A percentile compares a stretch with the other conserved stretches of the same genome.
These are phyloP conservation scores for Tupaia chinensis DNA, from an alignment of 2,113 vertebrate species.

Conservation along the genomic window DNA sequence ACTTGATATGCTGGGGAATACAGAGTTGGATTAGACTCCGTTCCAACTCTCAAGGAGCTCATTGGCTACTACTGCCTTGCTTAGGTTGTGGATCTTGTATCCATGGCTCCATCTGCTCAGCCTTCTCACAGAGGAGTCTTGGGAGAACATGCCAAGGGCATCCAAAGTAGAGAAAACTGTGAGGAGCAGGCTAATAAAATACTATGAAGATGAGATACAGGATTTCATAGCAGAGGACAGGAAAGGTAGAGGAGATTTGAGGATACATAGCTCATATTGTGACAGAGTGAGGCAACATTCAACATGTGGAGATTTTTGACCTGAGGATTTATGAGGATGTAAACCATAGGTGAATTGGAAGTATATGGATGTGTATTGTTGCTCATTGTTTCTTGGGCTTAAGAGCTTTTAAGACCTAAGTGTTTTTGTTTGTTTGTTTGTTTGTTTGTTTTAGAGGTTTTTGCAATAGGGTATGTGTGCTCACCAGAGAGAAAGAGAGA, in stretches of 20 bases:
- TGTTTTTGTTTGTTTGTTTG: background rate
- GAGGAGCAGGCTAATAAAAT: background rate
- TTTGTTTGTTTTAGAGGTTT: too few species aligned
- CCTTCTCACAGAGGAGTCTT: background rate
- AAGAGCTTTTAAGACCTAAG: background rate
- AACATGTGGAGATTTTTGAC: background rate
- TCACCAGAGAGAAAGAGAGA: too few species aligned
- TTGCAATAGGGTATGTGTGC: too few species aligned
- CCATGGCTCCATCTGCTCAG: accelerated
- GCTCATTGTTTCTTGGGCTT: background rate
- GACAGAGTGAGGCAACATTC: background rate
- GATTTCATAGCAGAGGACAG: background rate
- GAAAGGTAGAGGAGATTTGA: background rate
- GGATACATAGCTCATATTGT: accelerated
- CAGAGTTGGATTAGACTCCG: background rate
- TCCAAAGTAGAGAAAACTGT: background rate
- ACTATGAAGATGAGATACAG: background rate
- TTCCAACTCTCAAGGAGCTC: background rate
- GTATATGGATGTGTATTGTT: too few species aligned
- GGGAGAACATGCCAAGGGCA: too few species aligned
- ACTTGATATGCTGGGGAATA: background rate
- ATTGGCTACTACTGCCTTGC: background rate
- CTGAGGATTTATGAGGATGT: background rate
- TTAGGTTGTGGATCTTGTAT: accelerated
- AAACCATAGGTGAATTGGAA: background rate